Conservation (phyloP, 2,888 invertebrate species). For the Eristalinus aeneus region DNA sequence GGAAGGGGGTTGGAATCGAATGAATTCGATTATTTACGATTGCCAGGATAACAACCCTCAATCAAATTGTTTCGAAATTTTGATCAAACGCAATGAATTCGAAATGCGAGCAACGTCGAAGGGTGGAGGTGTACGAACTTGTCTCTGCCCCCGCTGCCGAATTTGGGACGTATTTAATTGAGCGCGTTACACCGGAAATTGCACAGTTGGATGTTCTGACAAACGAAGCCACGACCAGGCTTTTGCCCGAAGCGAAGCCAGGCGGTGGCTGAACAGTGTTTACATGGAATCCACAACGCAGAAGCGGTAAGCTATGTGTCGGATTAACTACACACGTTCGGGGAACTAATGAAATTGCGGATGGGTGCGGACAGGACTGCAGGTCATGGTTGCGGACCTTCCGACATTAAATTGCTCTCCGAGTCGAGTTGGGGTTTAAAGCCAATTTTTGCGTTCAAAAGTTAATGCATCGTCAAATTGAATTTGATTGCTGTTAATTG, state of each 20-base stretch:
- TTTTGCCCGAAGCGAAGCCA: background rate
- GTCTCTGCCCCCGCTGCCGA: background rate
- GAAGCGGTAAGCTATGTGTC: slow-evolving; percentile 28
- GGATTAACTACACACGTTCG: slow-evolving; percentile 41
- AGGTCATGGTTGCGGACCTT: background rate
- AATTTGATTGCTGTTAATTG: slow-evolving; percentile 16
- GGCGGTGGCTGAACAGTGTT: background rate
- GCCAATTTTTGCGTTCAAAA: background rate
- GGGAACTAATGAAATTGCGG: slow-evolving; percentile 27
- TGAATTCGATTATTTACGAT: slow-evolving; percentile 49
- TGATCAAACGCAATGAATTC: slow-evolving; percentile 10
- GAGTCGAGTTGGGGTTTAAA: slow-evolving; percentile 8
- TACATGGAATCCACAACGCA: slow-evolving; percentile 5
- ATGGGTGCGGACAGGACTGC: background rate
- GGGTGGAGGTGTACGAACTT: background rate
- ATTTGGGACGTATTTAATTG: slow-evolving; percentile 35
- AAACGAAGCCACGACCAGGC: background rate
- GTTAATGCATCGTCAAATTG: background rate
- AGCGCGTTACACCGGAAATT: slow-evolving; percentile 50
- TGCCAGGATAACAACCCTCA: slow-evolving; percentile 15
- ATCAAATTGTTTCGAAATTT: slow-evolving; percentile 45
- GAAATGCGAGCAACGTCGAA: background rate
- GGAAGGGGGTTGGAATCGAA: slow-evolving; percentile 49
- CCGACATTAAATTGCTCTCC: slow-evolving; percentile 26
- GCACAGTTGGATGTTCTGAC: slow-evolving; percentile 8